Evolutionary conservation across 2,888 invertebrate genomes (phyloP).

Genomic region (Lymantria monacha): DNA sequence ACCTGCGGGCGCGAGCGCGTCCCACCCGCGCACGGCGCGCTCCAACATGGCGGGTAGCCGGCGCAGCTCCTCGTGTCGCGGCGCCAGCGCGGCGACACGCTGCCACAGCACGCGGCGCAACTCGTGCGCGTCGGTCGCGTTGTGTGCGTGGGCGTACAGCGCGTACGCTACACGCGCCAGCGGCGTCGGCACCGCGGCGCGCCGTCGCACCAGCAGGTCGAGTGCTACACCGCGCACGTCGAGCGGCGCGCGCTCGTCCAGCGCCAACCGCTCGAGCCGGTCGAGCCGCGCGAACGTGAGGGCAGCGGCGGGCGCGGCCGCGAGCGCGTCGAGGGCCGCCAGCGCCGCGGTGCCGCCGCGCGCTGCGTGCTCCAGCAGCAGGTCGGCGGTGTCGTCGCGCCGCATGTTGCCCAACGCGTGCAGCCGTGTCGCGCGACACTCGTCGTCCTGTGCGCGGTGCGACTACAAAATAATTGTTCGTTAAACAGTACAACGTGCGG

Average conservation of each 20-base stretch:
- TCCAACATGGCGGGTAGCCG: constrained; percentile 32
- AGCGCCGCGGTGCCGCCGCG: constrained; percentile 44
- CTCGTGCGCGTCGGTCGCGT: constrained; percentile 35
- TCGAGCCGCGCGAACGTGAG: constrained; percentile 21
- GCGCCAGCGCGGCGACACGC: constrained; percentile 41
- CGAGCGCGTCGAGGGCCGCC: constrained; percentile 16
- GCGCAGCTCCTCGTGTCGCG: constrained; percentile 23
- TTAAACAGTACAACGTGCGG: too few species aligned
- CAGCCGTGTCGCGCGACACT: constrained; percentile 40
- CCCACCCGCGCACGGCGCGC: constrained; percentile 34
- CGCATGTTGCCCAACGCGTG: constrained; percentile 56
- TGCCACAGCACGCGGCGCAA: constrained; percentile 59
- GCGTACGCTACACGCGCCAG: constrained; percentile 27
- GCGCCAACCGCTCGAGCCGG: constrained; percentile 29
- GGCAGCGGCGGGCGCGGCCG: constrained; percentile 37
- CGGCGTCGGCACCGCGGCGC: constrained; percentile 28
- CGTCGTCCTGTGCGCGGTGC: constrained; percentile 28
- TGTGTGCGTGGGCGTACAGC: constrained; percentile 22
- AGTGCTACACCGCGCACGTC: constrained; percentile 52
- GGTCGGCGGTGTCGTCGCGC: constrained; percentile 35
- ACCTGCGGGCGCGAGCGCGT: constrained; percentile 41
- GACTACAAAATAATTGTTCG: too few species aligned
- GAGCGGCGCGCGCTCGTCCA: constrained; percentile 30
- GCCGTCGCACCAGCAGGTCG: constrained; percentile 38
- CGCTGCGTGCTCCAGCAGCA: constrained; percentile 36